Evolutionary conservation across 1,140 invertebrate species (phyloP), one percentile per base, ranked within the genome.

Genomic region (Leptinotarsa defecta): DNA sequence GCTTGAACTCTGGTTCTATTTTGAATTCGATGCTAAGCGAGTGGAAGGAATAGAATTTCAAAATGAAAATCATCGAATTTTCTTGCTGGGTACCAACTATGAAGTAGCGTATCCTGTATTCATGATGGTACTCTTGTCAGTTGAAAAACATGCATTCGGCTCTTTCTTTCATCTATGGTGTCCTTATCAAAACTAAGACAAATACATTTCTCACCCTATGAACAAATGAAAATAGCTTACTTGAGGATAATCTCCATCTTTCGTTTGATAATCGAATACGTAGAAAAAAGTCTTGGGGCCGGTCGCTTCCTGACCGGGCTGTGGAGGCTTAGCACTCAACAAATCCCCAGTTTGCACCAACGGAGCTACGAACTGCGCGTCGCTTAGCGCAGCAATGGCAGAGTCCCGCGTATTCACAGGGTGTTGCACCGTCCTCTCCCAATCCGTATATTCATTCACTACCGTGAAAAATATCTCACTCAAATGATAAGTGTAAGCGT

Each of bases 371-470:
- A 94, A 95, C 81, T 96, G 93, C 1, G 94, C 96, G 84, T 99
- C 98, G 69, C 95, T 96, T 0, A 99, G 85, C 2, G 97, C 94
- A 19, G 96, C 92, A 5, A 99, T 92, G 1, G 97, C 95, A 34
- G 95, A 94, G 82, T 99, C 96, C 49, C 97, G 88, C 0, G 96
- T 96, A 81, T 96, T 95, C 68, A 96, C 93, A 24, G 96, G 95
- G 87, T 98, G 95, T 83, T 95, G 91, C 2, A 94, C 93, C 2
- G 96, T 96, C 84, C 94, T 88, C 84, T 97, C 95, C 97, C 97
- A 98, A 84, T 98, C 96, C 13, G 96, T 98, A 84, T 99, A 99
- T 81, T 99, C 96, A 84, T 99, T 98, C 52, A 98, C 94, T 24
- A 94, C 92, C 57, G 97, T 98, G 82, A 97, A 96, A 87, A 97